Evolutionary conservation across 2,113 vertebrate species (phyloP).

Genomic region (Tonatia bakeri): DNA sequence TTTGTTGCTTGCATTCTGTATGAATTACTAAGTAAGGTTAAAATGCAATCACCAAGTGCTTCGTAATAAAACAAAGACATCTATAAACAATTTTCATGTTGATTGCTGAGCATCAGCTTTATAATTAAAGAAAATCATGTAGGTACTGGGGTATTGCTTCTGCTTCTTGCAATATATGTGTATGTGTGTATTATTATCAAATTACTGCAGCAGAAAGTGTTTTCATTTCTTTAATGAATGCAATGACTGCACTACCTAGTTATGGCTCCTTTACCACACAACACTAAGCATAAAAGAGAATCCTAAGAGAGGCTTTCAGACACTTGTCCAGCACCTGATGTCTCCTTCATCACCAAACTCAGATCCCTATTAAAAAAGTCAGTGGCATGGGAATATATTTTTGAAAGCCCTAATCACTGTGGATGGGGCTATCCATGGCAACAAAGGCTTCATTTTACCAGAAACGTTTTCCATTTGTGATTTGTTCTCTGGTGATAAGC

Average conservation of each 20-base stretch:
- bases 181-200: slow-evolving; percentile 15
- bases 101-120: slow-evolving; percentile 66
- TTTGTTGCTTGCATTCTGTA: not conserved
- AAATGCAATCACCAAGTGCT: slow-evolving; percentile 33
- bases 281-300: slow-evolving; percentile 1
- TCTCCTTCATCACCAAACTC: not conserved
- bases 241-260: slow-evolving; percentile 27
- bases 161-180: not conserved
- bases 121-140: slow-evolving; percentile 70
- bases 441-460: not conserved
- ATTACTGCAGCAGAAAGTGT: slow-evolving; percentile 31
- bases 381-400: not conserved
- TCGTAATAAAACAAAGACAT: slow-evolving; percentile 56
- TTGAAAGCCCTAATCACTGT: not conserved
- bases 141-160: not conserved
- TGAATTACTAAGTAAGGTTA: slow-evolving; percentile 40
- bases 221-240: slow-evolving; percentile 60
- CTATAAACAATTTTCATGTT: slow-evolving; percentile 46
- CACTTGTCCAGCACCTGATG: not conserved
- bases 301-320: not conserved
- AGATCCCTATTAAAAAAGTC: not conserved
- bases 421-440: not conserved
- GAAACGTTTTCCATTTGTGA: not conserved
- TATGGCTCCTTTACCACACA: not conserved
- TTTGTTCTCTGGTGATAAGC: not conserved